Conservation (phyloP, 2,888 invertebrate genomes). For the Alitta virens region DNA sequence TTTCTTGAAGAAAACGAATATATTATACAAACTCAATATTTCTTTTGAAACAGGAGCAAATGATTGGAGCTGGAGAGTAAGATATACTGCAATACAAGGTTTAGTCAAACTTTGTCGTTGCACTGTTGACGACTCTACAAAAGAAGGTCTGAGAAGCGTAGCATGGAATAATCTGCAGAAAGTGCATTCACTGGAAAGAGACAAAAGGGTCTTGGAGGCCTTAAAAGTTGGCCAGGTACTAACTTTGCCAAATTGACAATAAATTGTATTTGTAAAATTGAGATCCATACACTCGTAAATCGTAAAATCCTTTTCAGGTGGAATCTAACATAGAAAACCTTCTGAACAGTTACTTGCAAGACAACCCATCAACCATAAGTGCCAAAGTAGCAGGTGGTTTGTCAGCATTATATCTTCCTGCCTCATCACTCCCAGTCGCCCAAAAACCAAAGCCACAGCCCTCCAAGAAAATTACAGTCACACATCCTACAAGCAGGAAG, state of each 20-base stretch:
- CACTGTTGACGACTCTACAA: slow-evolving; percentile 38
- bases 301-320: slow-evolving; percentile 22
- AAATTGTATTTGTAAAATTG: too few species aligned
- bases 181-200: slow-evolving; percentile 47
- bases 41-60: slow-evolving; percentile 36
- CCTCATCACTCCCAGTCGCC: slow-evolving; percentile 40
- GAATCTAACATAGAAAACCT: slow-evolving; percentile 43
- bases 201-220: slow-evolving; percentile 51
- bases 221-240: slow-evolving; percentile 53
- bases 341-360: slow-evolving; percentile 30
- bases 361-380: slow-evolving; percentile 38
- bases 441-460: slow-evolving; percentile 21
- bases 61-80: slow-evolving; percentile 55
- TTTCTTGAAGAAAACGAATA: too few species aligned
- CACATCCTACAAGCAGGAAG: slow-evolving; percentile 4
- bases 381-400: slow-evolving; percentile 44
- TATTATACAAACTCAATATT: too few species aligned
- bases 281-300: too few species aligned
- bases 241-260: background rate
- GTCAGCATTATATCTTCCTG: slow-evolving; percentile 45
- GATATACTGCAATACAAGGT: slow-evolving; percentile 51
- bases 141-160: slow-evolving; percentile 46
- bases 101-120: slow-evolving; percentile 49
- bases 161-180: slow-evolving; percentile 49
- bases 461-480: slow-evolving; percentile 4